phyloP scores from a whole-genome alignment of 2,113 vertebrate genomes.

The Epinephelus cyanopodus region DNA sequence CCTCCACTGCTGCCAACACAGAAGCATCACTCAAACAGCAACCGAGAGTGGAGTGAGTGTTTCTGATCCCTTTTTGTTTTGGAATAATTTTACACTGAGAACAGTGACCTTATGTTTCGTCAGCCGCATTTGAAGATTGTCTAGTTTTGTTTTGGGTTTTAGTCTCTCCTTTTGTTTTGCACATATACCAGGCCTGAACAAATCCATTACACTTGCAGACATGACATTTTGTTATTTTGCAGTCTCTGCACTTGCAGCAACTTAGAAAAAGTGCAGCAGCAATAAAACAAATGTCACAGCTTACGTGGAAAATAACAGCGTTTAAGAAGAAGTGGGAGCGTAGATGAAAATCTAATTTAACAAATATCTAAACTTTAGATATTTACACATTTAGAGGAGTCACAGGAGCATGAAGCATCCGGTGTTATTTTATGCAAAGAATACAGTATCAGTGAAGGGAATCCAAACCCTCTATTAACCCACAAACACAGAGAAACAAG shows the following conservation, averaged over 20 bases:
- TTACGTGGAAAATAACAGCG: constrained; percentile 39
- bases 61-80: not conserved
- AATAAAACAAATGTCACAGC: constrained; percentile 50
- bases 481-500: rapidly evolving
- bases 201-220: not conserved
- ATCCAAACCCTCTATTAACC: not conserved
- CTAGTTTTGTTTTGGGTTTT: not conserved
- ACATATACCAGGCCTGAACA: not conserved
- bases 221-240: constrained; percentile 35
- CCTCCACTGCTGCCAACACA: not conserved
- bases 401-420: not conserved
- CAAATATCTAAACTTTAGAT: not conserved
- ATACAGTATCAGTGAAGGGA: not conserved
- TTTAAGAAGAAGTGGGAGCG: not conserved
- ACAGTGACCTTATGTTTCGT: not conserved
- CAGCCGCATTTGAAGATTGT: not conserved
- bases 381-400: not conserved
- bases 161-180: not conserved
- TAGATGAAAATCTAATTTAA: constrained; percentile 1
- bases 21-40: not conserved
- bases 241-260: not conserved
- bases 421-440: not conserved
- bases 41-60: not conserved
- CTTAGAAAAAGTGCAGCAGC: not conserved
- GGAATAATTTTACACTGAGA: not conserved